Percentiles rank a stretch among this genome's conserved stretches.
These are phyloP conservation scores for Gari tellinella DNA, from an alignment of 2,888 invertebrate genomes.

Conservation along the genomic window DNA sequence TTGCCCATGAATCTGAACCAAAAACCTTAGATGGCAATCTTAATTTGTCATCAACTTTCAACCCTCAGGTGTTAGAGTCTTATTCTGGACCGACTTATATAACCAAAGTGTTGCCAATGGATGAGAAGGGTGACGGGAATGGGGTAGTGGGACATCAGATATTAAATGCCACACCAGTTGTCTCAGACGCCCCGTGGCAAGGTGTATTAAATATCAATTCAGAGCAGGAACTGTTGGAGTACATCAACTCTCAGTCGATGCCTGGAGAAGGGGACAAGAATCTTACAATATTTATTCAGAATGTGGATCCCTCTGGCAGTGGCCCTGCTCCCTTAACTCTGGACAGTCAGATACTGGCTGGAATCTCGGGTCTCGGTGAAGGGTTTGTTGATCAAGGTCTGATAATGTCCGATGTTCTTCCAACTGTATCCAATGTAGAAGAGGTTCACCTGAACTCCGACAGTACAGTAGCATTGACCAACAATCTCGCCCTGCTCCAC, in stretches of 20 bases:
- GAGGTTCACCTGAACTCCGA: conserved; percentile 31
- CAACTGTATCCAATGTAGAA: conserved; percentile 32
- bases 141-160: conserved; percentile 11
- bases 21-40: too few species aligned
- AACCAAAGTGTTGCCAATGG: neutral
- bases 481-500: too few species aligned
- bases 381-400: conserved; percentile 42
- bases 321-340: conserved; percentile 29
- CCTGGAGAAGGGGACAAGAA: conserved; percentile 41
- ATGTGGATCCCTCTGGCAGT: conserved; percentile 33
- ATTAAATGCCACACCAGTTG: conserved; percentile 30
- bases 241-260: conserved; percentile 38
- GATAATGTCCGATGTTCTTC: conserved; percentile 42
- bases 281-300: conserved; percentile 54
- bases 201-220: conserved; percentile 55
- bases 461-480: conserved; percentile 3
- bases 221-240: conserved; percentile 51
- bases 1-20: too few species aligned
- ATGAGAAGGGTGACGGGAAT: conserved; percentile 40
- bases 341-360: conserved; percentile 20
- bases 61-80: conserved; percentile 1
- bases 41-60: too few species aligned
- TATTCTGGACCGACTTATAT: neutral
- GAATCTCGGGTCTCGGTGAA: conserved; percentile 7
- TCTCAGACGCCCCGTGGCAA: conserved; percentile 51